Evolutionary conservation across 2,797 vertebrate genomes (phyloP), one percentile per base, ranked within the genome.

Genomic region (Lacerta agilis): DNA sequence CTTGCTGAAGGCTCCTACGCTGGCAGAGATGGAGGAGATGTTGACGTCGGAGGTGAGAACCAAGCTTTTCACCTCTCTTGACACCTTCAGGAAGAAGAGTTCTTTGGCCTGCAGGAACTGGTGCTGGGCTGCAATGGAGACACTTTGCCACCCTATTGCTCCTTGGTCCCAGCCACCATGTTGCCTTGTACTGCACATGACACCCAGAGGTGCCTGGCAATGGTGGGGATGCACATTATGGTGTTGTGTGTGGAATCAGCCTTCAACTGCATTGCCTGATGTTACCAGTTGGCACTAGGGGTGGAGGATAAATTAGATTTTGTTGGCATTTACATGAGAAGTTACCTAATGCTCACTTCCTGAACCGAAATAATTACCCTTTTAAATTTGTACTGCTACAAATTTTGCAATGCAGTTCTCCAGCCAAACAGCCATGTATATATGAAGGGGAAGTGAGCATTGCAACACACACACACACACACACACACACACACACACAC

Each of bases 1-100:
- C 89, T 96, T 99, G 85, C 98, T 99, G 55, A 99, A 99, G 94
- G 99, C 98, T 0, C 99, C 99, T 3, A 99, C 99, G 0, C 95
- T 99, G 93, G 98, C 98, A 0, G 98, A 99, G 96, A 99, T 99
- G 98, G 99, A 99, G 89, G 98, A 99, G 97, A 99, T 99, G 99
- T 98, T 96, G 94, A 90, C 97, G 10, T 99, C 98, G 0, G 98
- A 99, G 98, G 99, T 97, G 93, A 96, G 96, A 67, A 27, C 20
- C 8, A 2, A 38, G 61, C 36, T 5, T 10, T 29, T 10, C 29
- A 25, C 20, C 69, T 29, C 33, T 49, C 8, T 38, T 45, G 41
- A 11, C 29, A 33, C 64, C 29, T 18, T 8, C 13, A 3, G 20
- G n/a, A 6, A 67, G 9, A 5, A 58, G 45, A 41, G n/a, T 49